These are phyloP conservation scores for Narcine bancroftii DNA, from an alignment of 2,113 vertebrate genomes.

Conservation along the genomic window DNA sequence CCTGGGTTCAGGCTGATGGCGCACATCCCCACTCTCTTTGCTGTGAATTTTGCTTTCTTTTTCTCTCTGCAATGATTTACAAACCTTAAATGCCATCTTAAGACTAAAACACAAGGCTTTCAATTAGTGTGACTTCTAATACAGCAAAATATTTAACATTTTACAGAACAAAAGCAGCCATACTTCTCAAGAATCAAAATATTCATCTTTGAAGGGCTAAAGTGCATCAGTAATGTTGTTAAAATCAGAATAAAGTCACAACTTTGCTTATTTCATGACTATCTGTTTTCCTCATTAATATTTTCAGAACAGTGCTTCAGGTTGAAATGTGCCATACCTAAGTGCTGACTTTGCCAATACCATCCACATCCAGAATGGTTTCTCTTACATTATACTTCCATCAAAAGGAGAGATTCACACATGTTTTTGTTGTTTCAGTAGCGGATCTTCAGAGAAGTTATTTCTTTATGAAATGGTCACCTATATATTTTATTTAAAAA, in stretches of 20 bases:
- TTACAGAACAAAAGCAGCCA: background rate
- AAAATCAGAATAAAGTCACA: background rate
- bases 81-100: background rate
- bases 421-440: background rate
- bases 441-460: slow-evolving; percentile 1
- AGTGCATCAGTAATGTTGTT: background rate
- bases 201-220: background rate
- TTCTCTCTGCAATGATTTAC: background rate
- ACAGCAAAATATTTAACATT: background rate
- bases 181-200: background rate
- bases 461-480: background rate
- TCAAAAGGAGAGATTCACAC: background rate
- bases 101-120: background rate
- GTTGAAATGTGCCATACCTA: background rate
- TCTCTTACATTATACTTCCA: background rate
- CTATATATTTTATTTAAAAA: background rate
- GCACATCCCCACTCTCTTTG: background rate
- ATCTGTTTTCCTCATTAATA: background rate
- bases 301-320: background rate
- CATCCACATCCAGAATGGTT: background rate
- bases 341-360: background rate
- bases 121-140: background rate
- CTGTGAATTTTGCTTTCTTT: background rate
- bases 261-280: background rate
- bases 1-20: background rate